These are phyloP conservation scores for Drosophila robusta DNA, from an alignment of 2,888 invertebrate species.

Conservation along the genomic window DNA sequence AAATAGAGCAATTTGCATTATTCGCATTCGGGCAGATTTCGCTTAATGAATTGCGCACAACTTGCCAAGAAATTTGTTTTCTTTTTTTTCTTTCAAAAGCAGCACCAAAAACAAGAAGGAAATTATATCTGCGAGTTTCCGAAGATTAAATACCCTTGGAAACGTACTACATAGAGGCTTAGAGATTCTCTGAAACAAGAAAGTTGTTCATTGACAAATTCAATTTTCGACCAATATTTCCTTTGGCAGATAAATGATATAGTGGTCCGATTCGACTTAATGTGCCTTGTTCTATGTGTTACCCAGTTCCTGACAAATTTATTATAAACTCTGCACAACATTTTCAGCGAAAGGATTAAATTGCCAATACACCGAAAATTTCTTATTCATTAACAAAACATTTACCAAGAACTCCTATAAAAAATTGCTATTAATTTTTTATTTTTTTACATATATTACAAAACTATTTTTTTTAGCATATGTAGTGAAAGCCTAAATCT, in stretches of 20 bases:
- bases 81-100: constrained; percentile 14
- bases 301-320: no score
- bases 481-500: no score
- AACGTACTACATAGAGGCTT: no score
- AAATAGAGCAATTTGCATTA: constrained; percentile 78
- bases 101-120: constrained; percentile 12
- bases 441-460: not conserved
- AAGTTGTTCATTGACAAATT: no score
- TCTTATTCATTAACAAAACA: constrained; percentile 1
- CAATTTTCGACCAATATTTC: no score
- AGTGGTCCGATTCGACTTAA: no score
- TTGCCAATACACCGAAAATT: constrained; percentile 11
- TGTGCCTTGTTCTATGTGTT: no score
- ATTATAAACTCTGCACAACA: not conserved
- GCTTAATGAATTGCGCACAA: constrained; percentile 74
- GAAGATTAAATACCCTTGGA: not conserved
- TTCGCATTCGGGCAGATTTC: constrained; percentile 72
- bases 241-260: no score
- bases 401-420: no score
- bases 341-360: constrained; percentile 4
- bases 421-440: no score
- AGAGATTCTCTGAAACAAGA: no score
- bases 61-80: constrained; percentile 62
- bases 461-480: no score
- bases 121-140: not conserved